Conservation (phyloP, 2,797 vertebrate species). For the Pyrocephalus nanus region DNA sequence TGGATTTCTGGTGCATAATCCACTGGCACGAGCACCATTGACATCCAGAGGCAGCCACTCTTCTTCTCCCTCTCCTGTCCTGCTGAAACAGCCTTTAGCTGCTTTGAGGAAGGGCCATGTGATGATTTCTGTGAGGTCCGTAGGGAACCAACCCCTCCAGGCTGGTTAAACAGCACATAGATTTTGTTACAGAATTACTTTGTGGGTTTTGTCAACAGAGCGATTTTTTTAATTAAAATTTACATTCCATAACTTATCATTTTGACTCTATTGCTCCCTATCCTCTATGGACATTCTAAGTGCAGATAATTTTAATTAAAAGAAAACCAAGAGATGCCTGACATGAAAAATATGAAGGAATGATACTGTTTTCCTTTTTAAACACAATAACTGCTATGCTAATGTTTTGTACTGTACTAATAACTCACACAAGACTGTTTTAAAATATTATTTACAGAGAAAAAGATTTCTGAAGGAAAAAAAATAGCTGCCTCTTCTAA, state of each 20-base stretch:
- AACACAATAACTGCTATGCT: not conserved
- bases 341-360: constrained; percentile 11
- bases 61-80: not conserved
- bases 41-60: not conserved
- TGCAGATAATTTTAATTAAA: constrained; percentile 42
- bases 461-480: not conserved
- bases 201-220: not conserved
- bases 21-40: not conserved
- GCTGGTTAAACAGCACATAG: not conserved
- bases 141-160: not conserved
- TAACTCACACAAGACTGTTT: not conserved
- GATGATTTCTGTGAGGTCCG: not conserved
- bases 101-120: not conserved
- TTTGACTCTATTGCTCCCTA: constrained; percentile 33
- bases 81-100: not conserved
- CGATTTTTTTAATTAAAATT: constrained; percentile 3
- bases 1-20: not conserved
- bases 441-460: constrained; percentile 7
- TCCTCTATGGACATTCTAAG: not conserved
- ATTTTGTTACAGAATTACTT: not conserved
- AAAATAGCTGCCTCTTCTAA: not conserved
- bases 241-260: not conserved
- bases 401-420: not conserved
- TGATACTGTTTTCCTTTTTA: constrained; percentile 10
- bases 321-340: constrained; percentile 15